phyloP scores from a whole-genome alignment of 2,888 invertebrate genomes.

The Habroteleia sp. region DNA sequence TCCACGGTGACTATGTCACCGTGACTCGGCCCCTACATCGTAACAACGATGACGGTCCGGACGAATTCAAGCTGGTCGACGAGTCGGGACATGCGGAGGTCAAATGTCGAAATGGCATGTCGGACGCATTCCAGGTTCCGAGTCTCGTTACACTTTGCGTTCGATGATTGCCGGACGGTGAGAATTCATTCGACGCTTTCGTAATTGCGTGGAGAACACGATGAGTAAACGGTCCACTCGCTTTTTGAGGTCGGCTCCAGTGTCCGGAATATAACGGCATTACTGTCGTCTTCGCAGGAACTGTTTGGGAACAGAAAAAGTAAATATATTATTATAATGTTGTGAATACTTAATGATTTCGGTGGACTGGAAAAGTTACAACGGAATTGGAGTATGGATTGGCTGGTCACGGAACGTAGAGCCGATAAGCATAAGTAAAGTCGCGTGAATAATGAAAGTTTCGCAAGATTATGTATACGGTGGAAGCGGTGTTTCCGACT shows the following conservation, averaged over 20 bases:
- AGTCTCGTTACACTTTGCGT: not conserved
- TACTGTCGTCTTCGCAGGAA: constrained; percentile 8
- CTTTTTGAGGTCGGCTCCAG: not conserved
- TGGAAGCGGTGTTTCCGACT: no score
- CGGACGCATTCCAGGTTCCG: not conserved
- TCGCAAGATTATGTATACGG: no score
- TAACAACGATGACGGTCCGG: not conserved
- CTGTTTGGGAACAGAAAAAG: constrained; percentile 19
- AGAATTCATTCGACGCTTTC: not conserved
- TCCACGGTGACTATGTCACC: constrained; percentile 49
- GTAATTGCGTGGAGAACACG: not conserved
- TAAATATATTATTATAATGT: constrained; percentile 2
- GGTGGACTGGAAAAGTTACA: not conserved
- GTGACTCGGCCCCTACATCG: constrained; percentile 45
- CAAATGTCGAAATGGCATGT: not conserved
- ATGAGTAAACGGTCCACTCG: not conserved
- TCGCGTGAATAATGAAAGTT: no score
- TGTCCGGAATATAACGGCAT: constrained; percentile 16
- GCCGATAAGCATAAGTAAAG: not conserved
- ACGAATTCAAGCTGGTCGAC: constrained; percentile 4
- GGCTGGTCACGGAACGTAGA: constrained; percentile 1
- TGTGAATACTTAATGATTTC: constrained; percentile 2
- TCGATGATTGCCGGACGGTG: not conserved
- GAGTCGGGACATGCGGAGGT: not conserved
- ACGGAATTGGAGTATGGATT: not conserved